Evolutionary conservation across 1,140 invertebrate genomes (phyloP).

Genomic region (Cryptotermes secundus): DNA sequence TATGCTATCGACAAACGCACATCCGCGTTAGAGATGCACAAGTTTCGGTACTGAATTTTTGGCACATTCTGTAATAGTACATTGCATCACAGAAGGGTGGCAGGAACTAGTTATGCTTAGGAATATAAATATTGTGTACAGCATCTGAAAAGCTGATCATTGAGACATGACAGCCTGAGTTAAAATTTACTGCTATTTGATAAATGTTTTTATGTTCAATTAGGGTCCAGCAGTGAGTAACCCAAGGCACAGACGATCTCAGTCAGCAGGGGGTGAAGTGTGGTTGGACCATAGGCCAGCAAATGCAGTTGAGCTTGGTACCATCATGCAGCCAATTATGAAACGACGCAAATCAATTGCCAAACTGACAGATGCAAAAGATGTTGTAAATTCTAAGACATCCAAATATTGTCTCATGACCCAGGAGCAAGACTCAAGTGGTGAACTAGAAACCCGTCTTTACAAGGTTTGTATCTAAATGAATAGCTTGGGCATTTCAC

Average conservation of each 20-base stretch:
- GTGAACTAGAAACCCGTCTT: slow-evolving; percentile 88
- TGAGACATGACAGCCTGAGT: too few species aligned
- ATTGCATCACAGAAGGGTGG: too few species aligned
- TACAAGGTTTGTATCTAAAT: slow-evolving; percentile 67
- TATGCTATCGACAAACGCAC: too few species aligned
- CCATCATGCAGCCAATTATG: slow-evolving; percentile 81
- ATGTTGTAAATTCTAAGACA: slow-evolving; percentile 70
- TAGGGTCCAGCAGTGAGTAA: not conserved
- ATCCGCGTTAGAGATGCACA: too few species aligned
- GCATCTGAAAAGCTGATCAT: too few species aligned
- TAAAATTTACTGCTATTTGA: too few species aligned
- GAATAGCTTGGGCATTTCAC: too few species aligned
- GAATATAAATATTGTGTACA: too few species aligned
- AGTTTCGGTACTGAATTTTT: too few species aligned
- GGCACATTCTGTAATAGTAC: too few species aligned
- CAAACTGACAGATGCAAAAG: slow-evolving; percentile 68
- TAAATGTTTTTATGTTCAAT: not conserved
- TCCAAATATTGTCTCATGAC: slow-evolving; percentile 90
- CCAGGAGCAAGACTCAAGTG: slow-evolving; percentile 87
- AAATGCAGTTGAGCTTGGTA: slow-evolving; percentile 71
- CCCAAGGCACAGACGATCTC: slow-evolving; percentile 61
- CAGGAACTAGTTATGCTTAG: too few species aligned
- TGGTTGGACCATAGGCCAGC: slow-evolving; percentile 91
- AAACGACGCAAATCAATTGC: slow-evolving; percentile 80
- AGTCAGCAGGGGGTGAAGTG: slow-evolving; percentile 68